These are phyloP conservation scores for Avahi laniger DNA, from an alignment of 2,797 vertebrate species.

Conservation along the genomic window DNA sequence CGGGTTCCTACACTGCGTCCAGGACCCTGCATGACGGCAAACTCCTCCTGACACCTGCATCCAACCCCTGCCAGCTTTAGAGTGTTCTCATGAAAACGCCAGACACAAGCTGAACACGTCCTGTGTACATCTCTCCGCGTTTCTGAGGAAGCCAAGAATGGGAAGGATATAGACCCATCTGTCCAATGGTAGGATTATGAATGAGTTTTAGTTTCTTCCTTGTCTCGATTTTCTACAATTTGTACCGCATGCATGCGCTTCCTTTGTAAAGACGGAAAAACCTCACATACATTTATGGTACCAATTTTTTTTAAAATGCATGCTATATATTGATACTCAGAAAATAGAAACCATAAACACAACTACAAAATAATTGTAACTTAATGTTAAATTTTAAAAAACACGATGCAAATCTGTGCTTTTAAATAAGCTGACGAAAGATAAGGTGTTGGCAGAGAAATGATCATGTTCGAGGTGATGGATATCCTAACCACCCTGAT, in stretches of 20 bases:
- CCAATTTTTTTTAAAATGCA: fast-evolving
- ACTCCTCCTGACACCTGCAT: conserved; percentile 49
- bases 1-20: conserved; percentile 41
- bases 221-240: not conserved
- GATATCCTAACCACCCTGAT: not conserved
- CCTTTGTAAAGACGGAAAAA: not conserved
- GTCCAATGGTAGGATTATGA: no score
- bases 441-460: not conserved
- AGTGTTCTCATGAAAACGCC: not conserved
- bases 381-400: not conserved
- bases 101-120: fast-evolving
- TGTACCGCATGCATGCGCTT: fast-evolving
- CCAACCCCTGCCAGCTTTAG: not conserved
- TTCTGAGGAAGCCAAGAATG: not conserved
- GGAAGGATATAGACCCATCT: not conserved
- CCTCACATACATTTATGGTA: not conserved
- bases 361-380: not conserved
- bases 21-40: conserved; percentile 37
- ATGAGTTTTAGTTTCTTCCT: not conserved
- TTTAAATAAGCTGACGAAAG: not conserved
- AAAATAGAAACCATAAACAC: not conserved
- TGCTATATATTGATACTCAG: not conserved
- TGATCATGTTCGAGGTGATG: not conserved
- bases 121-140: fast-evolving
- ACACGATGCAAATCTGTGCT: not conserved